Evolutionary conservation across 2,888 invertebrate genomes (phyloP).

Genomic region (Erebia aethiops): DNA sequence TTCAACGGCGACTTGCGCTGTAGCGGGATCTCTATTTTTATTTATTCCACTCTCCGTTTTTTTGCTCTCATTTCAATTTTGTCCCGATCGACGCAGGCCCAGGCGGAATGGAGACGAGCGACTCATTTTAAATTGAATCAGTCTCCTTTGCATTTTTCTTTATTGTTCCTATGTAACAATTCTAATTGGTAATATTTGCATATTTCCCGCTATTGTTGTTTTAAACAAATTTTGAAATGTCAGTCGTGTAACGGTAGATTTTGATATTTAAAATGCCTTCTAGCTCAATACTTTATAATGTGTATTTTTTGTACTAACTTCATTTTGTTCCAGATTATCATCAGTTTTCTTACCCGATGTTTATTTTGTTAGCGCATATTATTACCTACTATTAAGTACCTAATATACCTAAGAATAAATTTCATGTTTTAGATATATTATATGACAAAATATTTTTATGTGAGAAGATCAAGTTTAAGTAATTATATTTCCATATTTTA

Average conservation of each 20-base stretch:
- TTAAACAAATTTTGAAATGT: slow-evolving; percentile 54
- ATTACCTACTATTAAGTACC: neutral
- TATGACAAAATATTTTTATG: no score
- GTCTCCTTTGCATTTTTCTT: slow-evolving; percentile 65
- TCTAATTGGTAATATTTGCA: slow-evolving; percentile 79
- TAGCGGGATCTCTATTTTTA: slow-evolving; percentile 82
- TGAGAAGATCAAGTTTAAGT: no score
- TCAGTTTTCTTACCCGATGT: neutral
- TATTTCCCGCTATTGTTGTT: slow-evolving; percentile 66
- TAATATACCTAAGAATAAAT: neutral
- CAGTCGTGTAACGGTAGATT: slow-evolving; percentile 47
- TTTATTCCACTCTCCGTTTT: slow-evolving; percentile 69
- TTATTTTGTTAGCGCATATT: neutral
- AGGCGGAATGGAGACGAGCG: slow-evolving; percentile 74
- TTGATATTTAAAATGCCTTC: neutral
- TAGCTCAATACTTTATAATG: neutral
- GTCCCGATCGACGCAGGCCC: slow-evolving; percentile 75
- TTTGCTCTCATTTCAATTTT: slow-evolving; percentile 77
- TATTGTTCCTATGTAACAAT: slow-evolving; percentile 60
- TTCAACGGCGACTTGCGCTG: slow-evolving; percentile 82
- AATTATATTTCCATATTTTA: no score
- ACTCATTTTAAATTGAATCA: slow-evolving; percentile 81
- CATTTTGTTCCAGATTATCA: neutral
- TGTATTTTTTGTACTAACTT: neutral
- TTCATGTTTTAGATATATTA: neutral